phyloP scores from a whole-genome alignment of 2,888 invertebrate genomes.

The Drosophila emarginata region DNA sequence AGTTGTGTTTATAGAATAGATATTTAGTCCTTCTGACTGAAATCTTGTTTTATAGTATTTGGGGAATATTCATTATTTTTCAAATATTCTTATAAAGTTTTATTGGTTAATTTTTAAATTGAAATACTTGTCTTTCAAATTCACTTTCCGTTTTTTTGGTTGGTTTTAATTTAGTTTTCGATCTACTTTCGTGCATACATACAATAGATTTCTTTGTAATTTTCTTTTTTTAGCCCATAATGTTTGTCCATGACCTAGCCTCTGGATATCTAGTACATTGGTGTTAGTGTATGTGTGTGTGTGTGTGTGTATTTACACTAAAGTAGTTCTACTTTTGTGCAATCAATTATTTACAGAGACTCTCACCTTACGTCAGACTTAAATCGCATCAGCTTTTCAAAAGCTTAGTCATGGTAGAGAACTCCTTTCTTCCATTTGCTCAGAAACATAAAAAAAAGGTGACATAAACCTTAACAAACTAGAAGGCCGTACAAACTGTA shows the following conservation, averaged over 20 bases:
- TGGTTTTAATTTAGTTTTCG: neutral
- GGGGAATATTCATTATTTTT: no score
- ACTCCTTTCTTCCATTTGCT: conserved; percentile 16
- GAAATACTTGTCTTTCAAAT: neutral
- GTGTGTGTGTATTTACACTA: neutral
- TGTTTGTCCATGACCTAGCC: conserved; percentile 2
- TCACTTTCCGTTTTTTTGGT: neutral
- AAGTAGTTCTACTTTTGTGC: conserved; percentile 7
- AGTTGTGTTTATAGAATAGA: no score
- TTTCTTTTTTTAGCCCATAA: neutral
- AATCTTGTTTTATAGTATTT: no score
- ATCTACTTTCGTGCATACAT: neutral
- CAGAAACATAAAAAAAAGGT: conserved; percentile 27
- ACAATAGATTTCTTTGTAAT: neutral
- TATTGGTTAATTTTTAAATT: no score
- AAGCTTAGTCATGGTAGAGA: conserved; percentile 18
- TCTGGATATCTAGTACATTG: neutral
- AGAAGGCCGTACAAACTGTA: no score
- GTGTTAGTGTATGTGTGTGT: neutral
- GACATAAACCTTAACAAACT: conserved; percentile 34
- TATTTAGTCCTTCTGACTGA: no score
- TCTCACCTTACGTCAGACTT: conserved; percentile 14
- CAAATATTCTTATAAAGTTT: no score
- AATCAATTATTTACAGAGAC: conserved; percentile 15
- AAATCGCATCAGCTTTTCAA: conserved; percentile 39